Evolutionary conservation across 2,113 vertebrate species (phyloP), one percentile per base, ranked within the genome.

Genomic region (Cervus canadensis): DNA sequence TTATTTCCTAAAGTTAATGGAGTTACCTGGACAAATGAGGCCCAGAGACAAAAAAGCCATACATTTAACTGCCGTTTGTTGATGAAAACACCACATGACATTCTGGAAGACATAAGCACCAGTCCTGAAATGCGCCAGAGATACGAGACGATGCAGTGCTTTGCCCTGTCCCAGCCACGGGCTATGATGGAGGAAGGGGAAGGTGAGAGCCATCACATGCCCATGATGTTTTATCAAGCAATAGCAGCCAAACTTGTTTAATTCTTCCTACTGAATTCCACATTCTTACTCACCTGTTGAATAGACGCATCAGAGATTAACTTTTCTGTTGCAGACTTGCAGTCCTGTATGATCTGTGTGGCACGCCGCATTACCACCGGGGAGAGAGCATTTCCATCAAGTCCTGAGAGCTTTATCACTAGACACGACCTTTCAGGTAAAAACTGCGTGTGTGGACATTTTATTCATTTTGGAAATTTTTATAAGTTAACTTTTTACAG

Each of bases 261-360:
- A 12, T n/a, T 74, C 57, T 91, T 90, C 28, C 50, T 56, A 14
- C 11, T 60, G 40, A 64, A 9, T 40, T 43, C 17, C n/a, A 2
- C 30, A 28, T 78, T 12, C 19, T 87, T 54, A 28, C n/a, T 84
- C 13, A 2, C 25, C 40, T 50, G 0, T 50, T 64, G 40, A 78
- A 76, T 16, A 67, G 15, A 43, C 0, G 10, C 26, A 30, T 52
- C 36, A 36, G 43, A 83, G 54, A 45, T 88, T 95, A 62, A 54
- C 45, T 92, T 95, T 97, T 95, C 30, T 92, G 50, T 98, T 97
- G 36, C 98, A 99, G 99, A 99, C 98, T 99, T 99, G 96, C 99
- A 99, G 96, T 99, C 99, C 43, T 99, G 99, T 98, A 99, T 99
- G 99, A 99, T 99, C 98, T 99, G 99, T 94, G 99, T 99, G 98